Percentiles rank a stretch among this genome's conserved stretches.
These are phyloP conservation scores for Rhizoglyphus robini DNA, from an alignment of 1,140 invertebrate species.

Conservation along the genomic window DNA sequence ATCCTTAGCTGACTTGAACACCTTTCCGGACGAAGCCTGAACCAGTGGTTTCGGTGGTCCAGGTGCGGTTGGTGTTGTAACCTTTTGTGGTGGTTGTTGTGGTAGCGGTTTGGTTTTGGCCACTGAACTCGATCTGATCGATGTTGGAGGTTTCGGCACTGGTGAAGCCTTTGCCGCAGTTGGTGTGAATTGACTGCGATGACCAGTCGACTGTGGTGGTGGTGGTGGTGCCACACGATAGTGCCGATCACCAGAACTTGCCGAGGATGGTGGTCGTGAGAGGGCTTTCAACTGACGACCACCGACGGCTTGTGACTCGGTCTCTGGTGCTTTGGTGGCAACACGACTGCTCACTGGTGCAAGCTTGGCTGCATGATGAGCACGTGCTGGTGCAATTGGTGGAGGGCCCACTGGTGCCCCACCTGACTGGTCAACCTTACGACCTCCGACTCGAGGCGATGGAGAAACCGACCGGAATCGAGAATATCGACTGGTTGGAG, in stretches of 20 bases:
- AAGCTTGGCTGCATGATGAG: background rate
- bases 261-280: background rate
- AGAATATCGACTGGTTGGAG: background rate
- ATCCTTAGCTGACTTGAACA: background rate
- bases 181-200: background rate
- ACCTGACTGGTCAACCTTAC: no score
- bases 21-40: background rate
- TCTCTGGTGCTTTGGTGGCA: background rate
- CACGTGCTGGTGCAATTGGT: background rate
- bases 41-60: background rate
- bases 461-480: conserved; percentile 12
- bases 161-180: background rate
- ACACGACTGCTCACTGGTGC: background rate
- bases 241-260: background rate
- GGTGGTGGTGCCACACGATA: background rate
- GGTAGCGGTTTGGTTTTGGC: background rate
- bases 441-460: background rate
- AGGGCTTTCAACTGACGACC: background rate
- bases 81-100: background rate
- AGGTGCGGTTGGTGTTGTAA: background rate
- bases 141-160: background rate
- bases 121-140: background rate
- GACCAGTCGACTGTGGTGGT: background rate
- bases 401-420: background rate
- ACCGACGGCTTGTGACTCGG: background rate